Conservation (phyloP, 2,888 invertebrate species). For the Temnothorax unifasciatus region DNA sequence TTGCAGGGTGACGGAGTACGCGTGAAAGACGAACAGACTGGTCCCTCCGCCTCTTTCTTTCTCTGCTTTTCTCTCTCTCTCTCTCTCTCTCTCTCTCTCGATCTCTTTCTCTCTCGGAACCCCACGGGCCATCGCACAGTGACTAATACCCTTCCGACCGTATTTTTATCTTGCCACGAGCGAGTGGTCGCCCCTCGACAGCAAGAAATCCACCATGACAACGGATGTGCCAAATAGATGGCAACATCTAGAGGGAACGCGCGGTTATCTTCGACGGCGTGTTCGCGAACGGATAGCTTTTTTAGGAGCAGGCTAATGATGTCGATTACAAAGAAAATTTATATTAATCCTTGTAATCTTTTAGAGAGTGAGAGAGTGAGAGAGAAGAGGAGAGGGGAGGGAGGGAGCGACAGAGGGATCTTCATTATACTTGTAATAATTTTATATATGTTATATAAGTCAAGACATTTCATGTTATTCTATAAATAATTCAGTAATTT, state of each 20-base stretch:
- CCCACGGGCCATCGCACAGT: slow-evolving; percentile 73
- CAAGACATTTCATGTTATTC: not conserved
- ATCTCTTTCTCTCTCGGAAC: slow-evolving; percentile 31
- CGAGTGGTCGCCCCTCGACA: slow-evolving; percentile 74
- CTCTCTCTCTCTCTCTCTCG: not conserved
- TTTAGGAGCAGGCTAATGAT: slow-evolving; percentile 13
- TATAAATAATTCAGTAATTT: not conserved
- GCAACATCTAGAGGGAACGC: slow-evolving; percentile 63
- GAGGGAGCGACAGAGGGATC: not conserved
- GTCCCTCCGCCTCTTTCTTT: slow-evolving; percentile 12
- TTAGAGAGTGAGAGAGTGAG: not conserved
- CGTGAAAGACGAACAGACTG: slow-evolving; percentile 62
- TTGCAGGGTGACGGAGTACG: slow-evolving; percentile 41
- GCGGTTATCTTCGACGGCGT: slow-evolving; percentile 63
- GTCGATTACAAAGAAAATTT: slow-evolving; percentile 20
- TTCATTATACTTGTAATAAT: not conserved
- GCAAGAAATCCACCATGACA: slow-evolving; percentile 58
- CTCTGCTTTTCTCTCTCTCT: not conserved
- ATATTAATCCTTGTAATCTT: not conserved
- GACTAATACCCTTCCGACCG: slow-evolving; percentile 79
- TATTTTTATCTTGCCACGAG: slow-evolving; percentile 81
- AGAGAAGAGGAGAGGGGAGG: not conserved
- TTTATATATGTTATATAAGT: not conserved
- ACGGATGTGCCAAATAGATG: slow-evolving; percentile 77
- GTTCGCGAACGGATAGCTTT: slow-evolving; percentile 54